These are phyloP conservation scores for Acanthosoma haemorrhoidale DNA, from an alignment of 2,888 invertebrate genomes.

Conservation along the genomic window DNA sequence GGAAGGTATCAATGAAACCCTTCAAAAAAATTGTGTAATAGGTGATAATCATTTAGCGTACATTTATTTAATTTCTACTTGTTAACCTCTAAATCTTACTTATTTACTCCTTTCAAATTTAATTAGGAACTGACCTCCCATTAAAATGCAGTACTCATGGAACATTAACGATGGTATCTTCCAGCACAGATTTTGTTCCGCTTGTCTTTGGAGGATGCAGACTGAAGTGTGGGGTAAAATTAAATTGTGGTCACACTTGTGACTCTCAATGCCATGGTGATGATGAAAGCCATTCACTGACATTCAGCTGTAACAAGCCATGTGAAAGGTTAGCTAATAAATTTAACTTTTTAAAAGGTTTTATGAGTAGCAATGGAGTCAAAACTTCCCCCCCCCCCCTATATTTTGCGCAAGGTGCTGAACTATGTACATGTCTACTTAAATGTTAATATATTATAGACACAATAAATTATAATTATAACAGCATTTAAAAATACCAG, in stretches of 20 bases:
- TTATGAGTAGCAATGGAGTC: too few species aligned
- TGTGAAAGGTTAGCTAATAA: conserved; percentile 51
- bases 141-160: conserved; percentile 54
- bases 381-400: too few species aligned
- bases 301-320: conserved; percentile 49
- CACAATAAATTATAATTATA: too few species aligned
- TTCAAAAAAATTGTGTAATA: conserved; percentile 52
- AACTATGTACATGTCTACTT: too few species aligned
- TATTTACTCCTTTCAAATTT: background rate
- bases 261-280: conserved; percentile 55
- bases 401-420: too few species aligned
- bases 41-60: conserved; percentile 45
- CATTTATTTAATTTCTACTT: background rate
- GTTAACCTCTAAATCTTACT: background rate
- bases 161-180: conserved; percentile 46
- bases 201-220: conserved; percentile 60
- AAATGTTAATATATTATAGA: too few species aligned
- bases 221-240: conserved; percentile 49
- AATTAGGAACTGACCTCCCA: conserved; percentile 36
- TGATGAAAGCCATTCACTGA: conserved; percentile 51
- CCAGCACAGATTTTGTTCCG: conserved; percentile 33
- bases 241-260: conserved; percentile 61
- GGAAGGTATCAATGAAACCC: conserved; percentile 51
- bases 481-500: too few species aligned
- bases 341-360: background rate